Conservation (phyloP, 2,888 invertebrate species). For the Trichacis sp. region DNA sequence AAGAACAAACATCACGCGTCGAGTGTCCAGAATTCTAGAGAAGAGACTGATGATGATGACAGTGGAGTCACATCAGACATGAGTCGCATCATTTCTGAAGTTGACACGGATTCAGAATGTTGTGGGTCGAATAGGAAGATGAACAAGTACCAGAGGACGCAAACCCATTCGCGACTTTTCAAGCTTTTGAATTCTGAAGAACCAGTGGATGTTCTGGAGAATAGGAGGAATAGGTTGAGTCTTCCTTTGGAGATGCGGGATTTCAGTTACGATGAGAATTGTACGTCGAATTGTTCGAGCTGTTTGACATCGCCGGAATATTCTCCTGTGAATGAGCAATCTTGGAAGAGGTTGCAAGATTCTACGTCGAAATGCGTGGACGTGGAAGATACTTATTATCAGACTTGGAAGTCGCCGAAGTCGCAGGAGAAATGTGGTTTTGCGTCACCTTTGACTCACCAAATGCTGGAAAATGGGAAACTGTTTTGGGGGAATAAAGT, state of each 20-base stretch:
- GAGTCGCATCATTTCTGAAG: conserved; percentile 77
- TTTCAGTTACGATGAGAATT: conserved; percentile 62
- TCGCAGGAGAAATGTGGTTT: conserved; percentile 66
- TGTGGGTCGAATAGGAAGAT: conserved; percentile 73
- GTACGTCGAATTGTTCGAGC: conserved; percentile 61
- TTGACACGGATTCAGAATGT: conserved; percentile 75
- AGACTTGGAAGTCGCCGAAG: conserved; percentile 54
- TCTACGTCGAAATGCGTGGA: not conserved
- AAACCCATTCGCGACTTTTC: conserved; percentile 80
- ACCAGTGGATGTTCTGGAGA: conserved; percentile 15
- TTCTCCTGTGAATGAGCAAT: conserved; percentile 73
- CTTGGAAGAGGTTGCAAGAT: conserved; percentile 70
- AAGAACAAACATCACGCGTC: conserved; percentile 22
- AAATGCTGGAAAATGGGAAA: conserved; percentile 65
- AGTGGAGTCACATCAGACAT: conserved; percentile 80
- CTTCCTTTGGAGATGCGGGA: conserved; percentile 46
- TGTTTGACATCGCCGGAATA: conserved; percentile 69
- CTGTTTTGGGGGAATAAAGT: conserved; percentile 69
- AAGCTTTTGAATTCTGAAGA: conserved; percentile 74
- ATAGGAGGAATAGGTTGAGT: conserved; percentile 46
- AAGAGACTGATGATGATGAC: conserved; percentile 74
- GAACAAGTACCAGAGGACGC: conserved; percentile 77
- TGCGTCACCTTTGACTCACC: conserved; percentile 74
- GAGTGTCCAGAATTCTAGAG: conserved; percentile 53
- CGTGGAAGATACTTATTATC: conserved; percentile 48